These are phyloP conservation scores for Dione vanillae DNA, from an alignment of 2,888 invertebrate genomes.

Conservation along the genomic window DNA sequence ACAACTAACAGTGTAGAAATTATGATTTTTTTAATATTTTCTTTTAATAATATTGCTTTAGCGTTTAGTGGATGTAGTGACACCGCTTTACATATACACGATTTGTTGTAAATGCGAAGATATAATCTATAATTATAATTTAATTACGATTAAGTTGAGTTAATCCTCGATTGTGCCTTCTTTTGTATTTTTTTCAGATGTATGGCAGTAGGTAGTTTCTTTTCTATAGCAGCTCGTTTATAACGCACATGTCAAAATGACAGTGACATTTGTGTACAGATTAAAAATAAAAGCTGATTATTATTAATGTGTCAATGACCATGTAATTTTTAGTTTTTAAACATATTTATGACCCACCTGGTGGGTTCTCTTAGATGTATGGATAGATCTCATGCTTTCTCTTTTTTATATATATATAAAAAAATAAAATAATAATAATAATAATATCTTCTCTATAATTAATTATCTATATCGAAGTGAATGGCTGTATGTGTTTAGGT, in stretches of 20 bases:
- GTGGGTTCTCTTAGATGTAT: constrained; percentile 50
- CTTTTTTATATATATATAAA: constrained; percentile 32
- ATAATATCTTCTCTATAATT: constrained; percentile 18
- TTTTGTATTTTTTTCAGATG: constrained; percentile 5
- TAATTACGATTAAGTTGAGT: constrained; percentile 34
- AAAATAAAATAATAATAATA: too few species aligned
- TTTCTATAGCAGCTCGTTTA: background rate
- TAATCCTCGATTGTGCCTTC: constrained; percentile 41
- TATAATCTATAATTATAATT: constrained; percentile 27
- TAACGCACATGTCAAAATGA: background rate
- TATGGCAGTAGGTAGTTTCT: constrained; percentile 8
- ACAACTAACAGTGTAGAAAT: background rate
- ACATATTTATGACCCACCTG: constrained; percentile 46
- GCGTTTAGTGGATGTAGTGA: constrained; percentile 3
- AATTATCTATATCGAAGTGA: constrained; percentile 27
- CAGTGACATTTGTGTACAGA: background rate
- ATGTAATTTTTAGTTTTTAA: constrained; percentile 30
- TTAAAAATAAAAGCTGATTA: background rate
- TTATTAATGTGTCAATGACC: background rate
- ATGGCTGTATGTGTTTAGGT: constrained; percentile 33
- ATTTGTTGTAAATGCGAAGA: constrained; percentile 36
- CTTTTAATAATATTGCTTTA: too few species aligned
- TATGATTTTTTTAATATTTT: constrained; percentile 11
- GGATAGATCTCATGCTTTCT: constrained; percentile 49
- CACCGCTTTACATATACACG: constrained; percentile 31